Evolutionary conservation across 2,113 vertebrate species (phyloP), one percentile per base, ranked within the genome.

Genomic region (Camelus bactrianus): DNA sequence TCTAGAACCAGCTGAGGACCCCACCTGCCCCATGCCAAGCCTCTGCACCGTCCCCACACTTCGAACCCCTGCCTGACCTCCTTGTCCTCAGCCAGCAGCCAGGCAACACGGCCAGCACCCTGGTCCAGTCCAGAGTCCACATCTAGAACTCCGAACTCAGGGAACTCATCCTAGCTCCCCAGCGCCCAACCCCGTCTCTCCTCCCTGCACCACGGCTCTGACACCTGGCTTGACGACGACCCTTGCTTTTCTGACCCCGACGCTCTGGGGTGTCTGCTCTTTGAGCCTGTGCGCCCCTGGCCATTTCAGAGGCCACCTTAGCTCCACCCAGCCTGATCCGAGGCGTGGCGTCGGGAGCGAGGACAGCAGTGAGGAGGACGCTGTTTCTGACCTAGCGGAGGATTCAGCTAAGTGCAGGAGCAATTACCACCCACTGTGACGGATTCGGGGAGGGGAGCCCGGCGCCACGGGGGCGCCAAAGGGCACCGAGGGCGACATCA

Each of bases 91-190:
- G n/a, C 32, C 52, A 92, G 42, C 32, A 75, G 11, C 13, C 10
- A 2, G 1, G 3, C 11, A 75, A 14, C 46, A 30, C 52, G 46
- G n/a, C 5, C 28, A 9, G 14, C 0, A 2, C 0, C 11, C 13
- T 12, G 0, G 9, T 9, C 8, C 17, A 19, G 79, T 52, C 70
- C 52, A 15, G 0, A 42, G 42, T 15, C 5, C 4, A 1, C 13
- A 54, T 69, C 56, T 38, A 26, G n/a, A 86, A 77, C 38, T 69
- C 13, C 11, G 56, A 48, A 6, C 64, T 46, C 5, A 5, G n/a
- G 17, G 11, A 58, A 69, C 20, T 30, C 32, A 60, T 83, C 46
- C 14, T 56, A 79, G 32, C 0, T 35, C 48, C 32, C 46, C 20
- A 16, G 16, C 54, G 72, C 72, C 64, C 50, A 17, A 50, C 16